Percentiles rank a stretch among this genome's conserved stretches.
Conservation (phyloP, 2,113 vertebrate genomes). For the Poeciliopsis occidentalis region DNA sequence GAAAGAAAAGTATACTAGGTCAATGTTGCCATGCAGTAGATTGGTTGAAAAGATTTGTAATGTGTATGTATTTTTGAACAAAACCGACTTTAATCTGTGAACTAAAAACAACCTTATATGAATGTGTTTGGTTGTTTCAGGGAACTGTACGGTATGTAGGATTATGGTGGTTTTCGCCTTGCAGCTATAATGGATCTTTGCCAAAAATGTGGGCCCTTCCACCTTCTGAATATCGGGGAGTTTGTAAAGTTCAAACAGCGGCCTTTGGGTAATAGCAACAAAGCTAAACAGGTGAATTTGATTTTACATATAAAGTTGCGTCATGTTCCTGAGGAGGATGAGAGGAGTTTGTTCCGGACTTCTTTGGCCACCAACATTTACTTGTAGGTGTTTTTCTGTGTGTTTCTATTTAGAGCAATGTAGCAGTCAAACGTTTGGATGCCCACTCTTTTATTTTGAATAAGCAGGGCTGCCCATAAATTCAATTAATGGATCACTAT, state of each 20-base stretch:
- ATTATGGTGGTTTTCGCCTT: constrained; percentile 30
- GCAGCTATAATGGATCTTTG: constrained; percentile 50
- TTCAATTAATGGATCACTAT: not conserved
- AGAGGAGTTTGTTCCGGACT: not conserved
- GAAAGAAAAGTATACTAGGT: not conserved
- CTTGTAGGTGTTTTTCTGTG: constrained; percentile 10
- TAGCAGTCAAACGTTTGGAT: not conserved
- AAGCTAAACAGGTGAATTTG: constrained; percentile 12
- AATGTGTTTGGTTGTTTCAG: not conserved
- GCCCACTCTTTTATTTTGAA: not conserved
- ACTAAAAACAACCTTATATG: not conserved
- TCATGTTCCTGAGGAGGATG: constrained; percentile 27
- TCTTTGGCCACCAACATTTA: constrained; percentile 13
- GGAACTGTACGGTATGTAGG: constrained; percentile 2
- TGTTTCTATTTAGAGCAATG: not conserved
- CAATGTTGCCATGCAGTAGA: not conserved
- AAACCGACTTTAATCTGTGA: not conserved
- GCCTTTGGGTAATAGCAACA: constrained; percentile 44
- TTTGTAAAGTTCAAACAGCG: constrained; percentile 47
- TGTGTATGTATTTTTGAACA: not conserved
- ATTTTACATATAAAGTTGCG: constrained; percentile 41
- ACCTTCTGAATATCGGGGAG: constrained; percentile 14
- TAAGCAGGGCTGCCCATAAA: not conserved
- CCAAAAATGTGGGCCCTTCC: constrained; percentile 38
- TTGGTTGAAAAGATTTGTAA: not conserved